phyloP scores from a whole-genome alignment of 2,888 invertebrate genomes.

The Omphaloscelis lunosa region DNA sequence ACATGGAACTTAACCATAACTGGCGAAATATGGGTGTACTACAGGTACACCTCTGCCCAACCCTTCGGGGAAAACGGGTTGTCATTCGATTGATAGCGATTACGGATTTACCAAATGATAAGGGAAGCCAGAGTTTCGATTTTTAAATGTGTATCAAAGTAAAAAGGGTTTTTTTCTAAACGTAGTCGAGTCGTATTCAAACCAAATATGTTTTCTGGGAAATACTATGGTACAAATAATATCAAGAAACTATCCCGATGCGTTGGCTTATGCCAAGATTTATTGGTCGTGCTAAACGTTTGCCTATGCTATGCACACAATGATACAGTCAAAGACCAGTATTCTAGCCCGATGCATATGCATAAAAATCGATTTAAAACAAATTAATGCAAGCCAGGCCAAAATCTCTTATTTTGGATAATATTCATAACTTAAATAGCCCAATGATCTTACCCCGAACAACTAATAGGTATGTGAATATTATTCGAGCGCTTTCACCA shows the following conservation, averaged over 20 bases:
- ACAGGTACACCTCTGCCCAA: no score
- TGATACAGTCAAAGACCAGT: not conserved
- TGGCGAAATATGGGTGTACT: no score
- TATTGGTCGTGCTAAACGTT: constrained; percentile 8
- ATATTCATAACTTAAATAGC: not conserved
- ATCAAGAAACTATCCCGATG: not conserved
- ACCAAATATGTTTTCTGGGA: not conserved
- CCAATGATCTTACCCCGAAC: not conserved
- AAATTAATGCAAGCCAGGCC: no score
- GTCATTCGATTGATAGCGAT: not conserved
- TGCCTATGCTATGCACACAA: not conserved
- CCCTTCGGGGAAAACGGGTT: not conserved
- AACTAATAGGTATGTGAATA: not conserved
- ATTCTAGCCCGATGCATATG: not conserved
- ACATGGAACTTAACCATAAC: no score
- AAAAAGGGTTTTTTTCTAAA: not conserved
- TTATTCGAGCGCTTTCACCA: not conserved
- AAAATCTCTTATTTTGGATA: no score
- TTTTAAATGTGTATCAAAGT: not conserved
- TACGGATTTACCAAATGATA: not conserved
- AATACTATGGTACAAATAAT: not conserved
- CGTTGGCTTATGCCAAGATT: not conserved
- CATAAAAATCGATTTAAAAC: not conserved
- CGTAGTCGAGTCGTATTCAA: not conserved
- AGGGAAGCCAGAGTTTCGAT: not conserved